Evolutionary conservation across 2,888 invertebrate genomes (phyloP).

Genomic region (Hirtodrosophila trivittata): DNA sequence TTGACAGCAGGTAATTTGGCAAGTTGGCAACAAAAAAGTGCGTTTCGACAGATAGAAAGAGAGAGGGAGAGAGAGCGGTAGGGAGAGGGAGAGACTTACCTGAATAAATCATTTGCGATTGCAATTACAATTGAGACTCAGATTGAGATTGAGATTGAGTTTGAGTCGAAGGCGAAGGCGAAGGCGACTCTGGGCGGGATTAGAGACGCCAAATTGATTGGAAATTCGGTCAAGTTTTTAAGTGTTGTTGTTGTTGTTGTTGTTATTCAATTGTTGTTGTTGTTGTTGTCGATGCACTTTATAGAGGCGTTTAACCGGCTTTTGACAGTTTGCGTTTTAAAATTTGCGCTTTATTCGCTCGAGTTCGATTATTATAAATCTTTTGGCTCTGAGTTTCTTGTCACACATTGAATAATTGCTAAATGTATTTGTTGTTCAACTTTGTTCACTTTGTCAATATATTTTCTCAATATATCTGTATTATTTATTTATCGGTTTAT

Average conservation of each 20-base stretch:
- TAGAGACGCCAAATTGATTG: slow-evolving; percentile 61
- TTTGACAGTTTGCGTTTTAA: slow-evolving; percentile 44
- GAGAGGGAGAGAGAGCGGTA: neutral
- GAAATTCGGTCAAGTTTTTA: slow-evolving; percentile 74
- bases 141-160: slow-evolving; percentile 41
- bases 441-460: no score
- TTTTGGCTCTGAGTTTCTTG: slow-evolving; percentile 49
- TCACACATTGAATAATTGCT: slow-evolving; percentile 55
- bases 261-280: slow-evolving; percentile 21
- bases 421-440: slow-evolving; percentile 20
- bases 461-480: no score
- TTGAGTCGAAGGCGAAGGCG: slow-evolving; percentile 31
- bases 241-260: slow-evolving; percentile 14
- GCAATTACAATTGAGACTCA: no score
- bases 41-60: slow-evolving; percentile 19
- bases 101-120: slow-evolving; percentile 71
- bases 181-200: slow-evolving; percentile 62
- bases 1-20: neutral
- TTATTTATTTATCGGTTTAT: no score
- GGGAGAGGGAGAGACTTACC: slow-evolving; percentile 51
- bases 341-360: slow-evolving; percentile 30
- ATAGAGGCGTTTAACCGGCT: slow-evolving; percentile 63
- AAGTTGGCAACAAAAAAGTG: slow-evolving; percentile 39
- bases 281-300: slow-evolving; percentile 59
- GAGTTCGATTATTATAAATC: slow-evolving; percentile 21